Percentiles rank a stretch among this genome's conserved stretches.
phyloP scores from a whole-genome alignment of 2,888 invertebrate species.

The Cabera pusaria region DNA sequence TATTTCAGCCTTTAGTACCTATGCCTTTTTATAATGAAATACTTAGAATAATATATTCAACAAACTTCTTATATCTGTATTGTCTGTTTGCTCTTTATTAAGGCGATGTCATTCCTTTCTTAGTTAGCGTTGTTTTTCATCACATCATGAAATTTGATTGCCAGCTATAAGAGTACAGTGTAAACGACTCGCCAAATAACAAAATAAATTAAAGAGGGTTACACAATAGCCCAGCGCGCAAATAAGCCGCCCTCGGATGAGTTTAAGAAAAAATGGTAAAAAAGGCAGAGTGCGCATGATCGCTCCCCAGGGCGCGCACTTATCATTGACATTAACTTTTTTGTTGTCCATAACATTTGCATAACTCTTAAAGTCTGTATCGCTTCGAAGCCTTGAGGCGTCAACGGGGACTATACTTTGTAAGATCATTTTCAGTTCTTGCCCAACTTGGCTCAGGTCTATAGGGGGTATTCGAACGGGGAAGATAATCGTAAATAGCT shows the following conservation, averaged over 20 bases:
- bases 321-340: conserved; percentile 83
- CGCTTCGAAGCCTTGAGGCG: conserved; percentile 66
- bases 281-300: conserved; percentile 54
- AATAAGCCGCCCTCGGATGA: conserved; percentile 48
- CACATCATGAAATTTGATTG: conserved; percentile 43
- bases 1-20: too few relatives aligned
- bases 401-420: conserved; percentile 72
- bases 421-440: conserved; percentile 80
- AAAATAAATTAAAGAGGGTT: conserved; percentile 63
- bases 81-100: not conserved
- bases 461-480: conserved; percentile 59
- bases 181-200: conserved; percentile 46
- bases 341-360: conserved; percentile 84
- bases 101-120: conserved; percentile 9
- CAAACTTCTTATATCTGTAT: too few relatives aligned
- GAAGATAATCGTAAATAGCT: conserved; percentile 64
- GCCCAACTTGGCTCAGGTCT: conserved; percentile 56
- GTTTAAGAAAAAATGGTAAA: conserved; percentile 49
- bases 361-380: conserved; percentile 77
- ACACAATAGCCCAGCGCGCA: conserved; percentile 50
- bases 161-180: conserved; percentile 41
- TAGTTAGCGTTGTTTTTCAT: conserved; percentile 35
- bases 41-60: too few relatives aligned
- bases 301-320: conserved; percentile 71
- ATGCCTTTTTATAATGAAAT: too few relatives aligned